These are phyloP conservation scores for Gambelia wislizenii DNA, from an alignment of 2,797 vertebrate species.

Conservation along the genomic window DNA sequence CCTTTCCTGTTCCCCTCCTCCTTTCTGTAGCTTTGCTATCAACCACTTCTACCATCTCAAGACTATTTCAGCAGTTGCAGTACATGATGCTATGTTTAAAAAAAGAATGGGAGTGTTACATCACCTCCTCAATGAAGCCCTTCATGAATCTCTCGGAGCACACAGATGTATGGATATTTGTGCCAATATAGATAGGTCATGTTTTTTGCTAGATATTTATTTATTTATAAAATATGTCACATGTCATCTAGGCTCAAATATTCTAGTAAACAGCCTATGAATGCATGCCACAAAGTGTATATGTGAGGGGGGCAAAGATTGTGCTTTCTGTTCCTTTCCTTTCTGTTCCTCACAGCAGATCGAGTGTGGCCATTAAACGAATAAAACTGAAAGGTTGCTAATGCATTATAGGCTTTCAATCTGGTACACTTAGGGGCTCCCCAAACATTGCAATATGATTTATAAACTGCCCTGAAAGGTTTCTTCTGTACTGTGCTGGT, in stretches of 20 bases:
- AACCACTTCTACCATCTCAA: background rate
- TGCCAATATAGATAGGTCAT: conserved; percentile 14
- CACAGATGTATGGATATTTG: conserved; percentile 17
- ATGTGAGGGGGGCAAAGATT: background rate
- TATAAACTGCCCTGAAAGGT: conserved; percentile 63
- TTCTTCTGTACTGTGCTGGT: conserved; percentile 35
- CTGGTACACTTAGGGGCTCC: conserved; percentile 52
- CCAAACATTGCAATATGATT: conserved; percentile 55
- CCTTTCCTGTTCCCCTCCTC: background rate
- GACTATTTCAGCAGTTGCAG: conserved; percentile 28
- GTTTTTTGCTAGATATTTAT: conserved; percentile 25
- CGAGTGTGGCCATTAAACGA: conserved; percentile 44
- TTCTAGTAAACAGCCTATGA: conserved; percentile 37
- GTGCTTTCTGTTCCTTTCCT: conserved; percentile 47
- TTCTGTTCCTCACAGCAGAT: conserved; percentile 50
- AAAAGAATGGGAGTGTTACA: background rate
- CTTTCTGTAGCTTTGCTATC: background rate
- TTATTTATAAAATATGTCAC: background rate
- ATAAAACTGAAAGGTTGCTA: conserved; percentile 58
- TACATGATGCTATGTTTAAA: conserved; percentile 14
- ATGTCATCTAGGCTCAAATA: conserved; percentile 11
- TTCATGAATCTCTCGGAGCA: background rate
- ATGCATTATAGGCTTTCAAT: conserved; percentile 47
- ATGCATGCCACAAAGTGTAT: conserved; percentile 5
- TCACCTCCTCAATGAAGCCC: conserved; percentile 13